Evolutionary conservation across 2,113 vertebrate species (phyloP).

Genomic region (Struthidea cinerea): DNA sequence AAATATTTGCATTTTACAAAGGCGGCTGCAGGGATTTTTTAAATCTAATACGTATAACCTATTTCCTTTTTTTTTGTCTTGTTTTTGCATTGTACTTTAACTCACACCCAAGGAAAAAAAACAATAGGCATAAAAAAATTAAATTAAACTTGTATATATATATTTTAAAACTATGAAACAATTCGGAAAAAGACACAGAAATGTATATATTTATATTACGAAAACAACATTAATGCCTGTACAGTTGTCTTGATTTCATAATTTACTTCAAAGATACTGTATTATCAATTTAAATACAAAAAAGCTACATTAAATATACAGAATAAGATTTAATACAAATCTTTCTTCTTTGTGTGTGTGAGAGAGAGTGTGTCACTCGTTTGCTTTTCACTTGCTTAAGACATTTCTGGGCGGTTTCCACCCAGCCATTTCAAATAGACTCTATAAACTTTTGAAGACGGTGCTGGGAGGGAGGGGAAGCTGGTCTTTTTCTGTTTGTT

Average conservation of each 20-base stretch:
- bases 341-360: conserved; percentile 68
- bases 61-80: conserved; percentile 13
- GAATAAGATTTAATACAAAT: conserved; percentile 99
- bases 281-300: conserved; percentile 99
- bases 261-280: conserved; percentile 99
- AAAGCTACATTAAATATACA: conserved; percentile 99
- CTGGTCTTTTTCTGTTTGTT: conserved; percentile 67
- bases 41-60: conserved; percentile 62
- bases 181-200: conserved; percentile 77
- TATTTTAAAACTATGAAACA: conserved; percentile 80
- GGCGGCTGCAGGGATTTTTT: conserved; percentile 58
- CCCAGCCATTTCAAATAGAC: conserved; percentile 84
- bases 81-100: conserved; percentile 54
- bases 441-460: conserved; percentile 86
- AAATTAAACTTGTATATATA: conserved; percentile 77
- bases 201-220: conserved; percentile 83
- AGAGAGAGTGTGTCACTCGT: conserved; percentile 22
- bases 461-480: not conserved
- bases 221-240: conserved; percentile 88
- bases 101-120: conserved; percentile 66
- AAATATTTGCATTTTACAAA: conserved; percentile 76
- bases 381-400: conserved; percentile 84
- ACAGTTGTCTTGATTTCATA: conserved; percentile 91
- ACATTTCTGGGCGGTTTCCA: conserved; percentile 82
- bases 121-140: conserved; percentile 78